Percentiles rank a stretch among this genome's conserved stretches.
phyloP scores from a whole-genome alignment of 2,888 invertebrate species.

The Epicampocera succincta region DNA sequence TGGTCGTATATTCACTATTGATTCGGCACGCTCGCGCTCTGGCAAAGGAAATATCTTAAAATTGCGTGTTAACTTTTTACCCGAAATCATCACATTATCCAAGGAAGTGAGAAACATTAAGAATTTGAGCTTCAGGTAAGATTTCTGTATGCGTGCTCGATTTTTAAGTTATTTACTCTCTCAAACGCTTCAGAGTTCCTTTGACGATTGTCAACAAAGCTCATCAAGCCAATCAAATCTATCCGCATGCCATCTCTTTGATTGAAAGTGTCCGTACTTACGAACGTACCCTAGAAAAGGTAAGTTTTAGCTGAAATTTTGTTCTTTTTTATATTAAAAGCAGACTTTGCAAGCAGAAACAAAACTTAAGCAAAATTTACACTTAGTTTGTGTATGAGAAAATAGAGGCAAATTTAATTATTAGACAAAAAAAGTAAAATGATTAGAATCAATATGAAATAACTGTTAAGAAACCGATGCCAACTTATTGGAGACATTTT shows the following conservation, averaged over 20 bases:
- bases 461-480: no score
- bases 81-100: slow-evolving; percentile 98
- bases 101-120: slow-evolving; percentile 99
- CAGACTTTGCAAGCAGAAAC: slow-evolving; percentile 37
- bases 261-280: slow-evolving; percentile 99
- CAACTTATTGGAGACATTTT: no score
- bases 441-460: no score
- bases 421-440: neutral
- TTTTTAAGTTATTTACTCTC: neutral
- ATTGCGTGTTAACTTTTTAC: slow-evolving; percentile 96
- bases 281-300: slow-evolving; percentile 98
- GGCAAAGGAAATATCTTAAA: slow-evolving; percentile 93
- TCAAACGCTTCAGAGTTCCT: slow-evolving; percentile 90
- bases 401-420: no score
- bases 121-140: slow-evolving; percentile 92
- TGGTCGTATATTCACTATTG: slow-evolving; percentile 96
- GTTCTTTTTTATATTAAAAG: neutral
- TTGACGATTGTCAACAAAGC: slow-evolving; percentile 99
- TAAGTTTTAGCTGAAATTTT: slow-evolving; percentile 81
- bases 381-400: no score
- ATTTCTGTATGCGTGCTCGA: slow-evolving; percentile 81
- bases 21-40: slow-evolving; percentile 88
- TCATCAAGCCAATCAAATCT: slow-evolving; percentile 98
- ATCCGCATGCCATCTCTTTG: slow-evolving; percentile 98
- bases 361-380: slow-evolving; percentile 49